These are phyloP conservation scores for Paracyclopina nana DNA, from an alignment of 1,140 invertebrate species.

Conservation along the genomic window DNA sequence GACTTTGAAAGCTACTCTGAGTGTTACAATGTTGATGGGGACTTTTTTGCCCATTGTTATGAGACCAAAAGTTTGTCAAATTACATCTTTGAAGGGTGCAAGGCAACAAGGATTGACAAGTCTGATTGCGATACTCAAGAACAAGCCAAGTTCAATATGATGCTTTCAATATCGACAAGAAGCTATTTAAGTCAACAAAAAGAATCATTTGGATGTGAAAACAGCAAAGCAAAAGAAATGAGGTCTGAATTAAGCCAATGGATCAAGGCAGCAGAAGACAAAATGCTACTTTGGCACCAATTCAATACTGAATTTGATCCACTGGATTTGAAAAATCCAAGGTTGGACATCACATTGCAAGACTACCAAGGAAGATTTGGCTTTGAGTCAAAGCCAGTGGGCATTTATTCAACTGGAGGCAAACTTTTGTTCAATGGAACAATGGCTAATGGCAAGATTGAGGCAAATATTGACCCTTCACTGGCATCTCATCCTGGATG, in stretches of 20 bases:
- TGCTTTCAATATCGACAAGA: background rate
- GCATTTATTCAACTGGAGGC: background rate
- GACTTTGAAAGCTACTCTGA: background rate
- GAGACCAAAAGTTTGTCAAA: background rate
- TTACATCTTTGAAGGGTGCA: too few species aligned
- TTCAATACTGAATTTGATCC: background rate
- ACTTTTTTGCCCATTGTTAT: background rate
- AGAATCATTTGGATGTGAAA: background rate
- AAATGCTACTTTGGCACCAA: background rate
- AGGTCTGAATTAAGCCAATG: background rate
- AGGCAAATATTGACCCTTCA: background rate
- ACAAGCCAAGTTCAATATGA: background rate
- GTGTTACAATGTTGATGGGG: background rate
- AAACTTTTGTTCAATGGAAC: background rate
- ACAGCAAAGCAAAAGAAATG: too few species aligned
- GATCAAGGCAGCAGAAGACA: background rate
- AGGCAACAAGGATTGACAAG: background rate
- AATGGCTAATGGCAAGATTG: background rate
- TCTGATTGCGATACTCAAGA: background rate
- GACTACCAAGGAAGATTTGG: background rate
- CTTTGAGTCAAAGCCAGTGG: background rate
- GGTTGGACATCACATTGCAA: background rate
- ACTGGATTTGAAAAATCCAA: background rate
- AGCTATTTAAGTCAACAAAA: background rate
- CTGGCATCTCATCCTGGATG: background rate